A percentile compares a stretch with the other conserved stretches of the same genome.
Evolutionary conservation across 2,888 invertebrate genomes (phyloP).

Genomic region (Drosophila helvetica): DNA sequence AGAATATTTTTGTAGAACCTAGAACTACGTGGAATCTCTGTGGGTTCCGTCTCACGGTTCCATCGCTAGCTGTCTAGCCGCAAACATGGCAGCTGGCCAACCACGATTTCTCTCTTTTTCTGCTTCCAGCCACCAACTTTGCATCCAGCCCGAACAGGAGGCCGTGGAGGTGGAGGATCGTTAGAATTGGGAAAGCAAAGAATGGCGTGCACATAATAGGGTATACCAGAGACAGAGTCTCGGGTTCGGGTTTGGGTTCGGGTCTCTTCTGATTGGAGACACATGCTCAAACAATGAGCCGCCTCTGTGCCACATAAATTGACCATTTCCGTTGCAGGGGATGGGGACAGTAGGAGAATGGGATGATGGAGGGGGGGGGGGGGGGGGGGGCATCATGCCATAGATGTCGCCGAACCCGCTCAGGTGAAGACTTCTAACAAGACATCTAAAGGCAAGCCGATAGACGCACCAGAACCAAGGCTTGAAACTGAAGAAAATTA

Average conservation of each 20-base stretch:
- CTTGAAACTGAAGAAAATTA: background rate
- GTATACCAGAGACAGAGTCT: constrained; percentile 7
- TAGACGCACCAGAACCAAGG: constrained; percentile 3
- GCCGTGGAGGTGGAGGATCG: constrained; percentile 1
- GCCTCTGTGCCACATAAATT: constrained; percentile 43
- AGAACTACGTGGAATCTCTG: background rate
- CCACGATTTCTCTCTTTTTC: constrained; percentile 14
- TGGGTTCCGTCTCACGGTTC: constrained; percentile 15
- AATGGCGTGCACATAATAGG: constrained; percentile 43
- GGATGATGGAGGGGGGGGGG: background rate
- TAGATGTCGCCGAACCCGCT: constrained; percentile 36
- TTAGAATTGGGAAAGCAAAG: constrained; percentile 34
- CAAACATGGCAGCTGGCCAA: constrained; percentile 28
- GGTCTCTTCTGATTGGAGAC: constrained; percentile 25
- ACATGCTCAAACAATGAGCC: constrained; percentile 42
- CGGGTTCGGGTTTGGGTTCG: background rate
- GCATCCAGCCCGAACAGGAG: constrained; percentile 30
- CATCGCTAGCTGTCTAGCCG: constrained; percentile 20
- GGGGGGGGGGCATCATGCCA: constrained; percentile 12
- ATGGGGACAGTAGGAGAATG: constrained; percentile 14
- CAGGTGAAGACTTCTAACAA: constrained; percentile 4
- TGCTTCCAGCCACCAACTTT: constrained; percentile 22
- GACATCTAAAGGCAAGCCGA: constrained; percentile 11
- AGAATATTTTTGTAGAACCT: background rate
- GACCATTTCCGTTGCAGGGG: constrained; percentile 41